Base-by-base conservation (phyloP, 2,113 vertebrate genomes). In the Centrocercus urophasianus region DNA sequence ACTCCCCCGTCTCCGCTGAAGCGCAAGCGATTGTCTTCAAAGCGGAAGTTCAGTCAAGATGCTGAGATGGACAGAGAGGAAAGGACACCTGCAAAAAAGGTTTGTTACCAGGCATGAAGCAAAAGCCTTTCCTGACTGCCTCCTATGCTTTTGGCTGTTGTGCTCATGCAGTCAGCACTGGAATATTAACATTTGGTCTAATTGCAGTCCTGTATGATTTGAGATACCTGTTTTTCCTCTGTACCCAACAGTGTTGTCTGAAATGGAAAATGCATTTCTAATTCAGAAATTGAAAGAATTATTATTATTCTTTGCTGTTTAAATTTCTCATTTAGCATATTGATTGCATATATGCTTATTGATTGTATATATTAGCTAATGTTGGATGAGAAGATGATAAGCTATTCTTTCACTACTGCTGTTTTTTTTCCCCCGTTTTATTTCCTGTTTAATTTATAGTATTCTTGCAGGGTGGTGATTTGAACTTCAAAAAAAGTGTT, bases 1-100 rank as follows among this genome's bases (percentile, higher is more conserved):
- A 98, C 98, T 27, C 99, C 98, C 15, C 98, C 98, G 0, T 99
- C 99, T 6, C 99, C 98, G 0, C 97, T 97, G 93, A 99, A 99
- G 86, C 98, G 99, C 30, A 97, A 99, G 90, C 97, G 99, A 32
- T 96, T 98, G 0, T 98, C 99, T 32, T 97, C 98, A 0, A 99
- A 99, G 96, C 98, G 99, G 75, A 98, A 99, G 88, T 97, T 98
- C 48, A 98, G 97, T 92, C 98, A 97, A 0, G 98, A 98, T 82
- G 97, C 98, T 4, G 98, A 99, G 86, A 92, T 82, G 5, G 98
- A 98, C 93, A 98, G 97, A 86, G 97, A 98, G 32, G 98, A 99
- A 56, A 97, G 98, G 65, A 98, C 98, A 3, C 98, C 98, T 76
- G 97, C 94, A 91, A 99, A 99, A 97, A 99, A 99, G 99, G 99